Percentiles rank a stretch among this genome's conserved stretches.
Evolutionary conservation across 1,140 invertebrate species (phyloP).

Genomic region (Arion vulgaris): DNA sequence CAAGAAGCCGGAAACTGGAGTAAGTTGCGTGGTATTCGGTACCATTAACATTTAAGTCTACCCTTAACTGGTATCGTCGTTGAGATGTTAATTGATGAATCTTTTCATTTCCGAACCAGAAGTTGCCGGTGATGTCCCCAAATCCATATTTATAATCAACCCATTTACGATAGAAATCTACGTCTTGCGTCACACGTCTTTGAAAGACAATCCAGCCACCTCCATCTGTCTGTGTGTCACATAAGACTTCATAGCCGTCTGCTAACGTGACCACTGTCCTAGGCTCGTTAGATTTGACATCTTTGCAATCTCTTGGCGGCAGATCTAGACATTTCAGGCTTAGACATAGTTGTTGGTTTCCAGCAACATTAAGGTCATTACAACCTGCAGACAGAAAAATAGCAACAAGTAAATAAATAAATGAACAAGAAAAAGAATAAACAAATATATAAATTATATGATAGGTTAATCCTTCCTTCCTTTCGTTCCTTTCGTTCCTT

Average conservation of each 20-base stretch:
- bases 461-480: too few relatives aligned
- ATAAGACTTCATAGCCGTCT: background rate
- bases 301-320: too few relatives aligned
- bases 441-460: too few relatives aligned
- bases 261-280: too few relatives aligned
- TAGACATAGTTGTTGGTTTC: too few relatives aligned
- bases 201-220: conserved; percentile 75
- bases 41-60: background rate
- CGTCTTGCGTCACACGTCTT: conserved; percentile 80
- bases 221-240: conserved; percentile 14
- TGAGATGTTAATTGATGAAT: conserved; percentile 4
- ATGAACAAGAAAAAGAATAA: too few relatives aligned
- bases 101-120: conserved; percentile 12
- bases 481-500: too few relatives aligned
- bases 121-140: background rate
- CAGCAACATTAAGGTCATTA: too few relatives aligned
- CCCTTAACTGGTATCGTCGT: background rate
- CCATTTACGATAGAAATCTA: conserved; percentile 16
- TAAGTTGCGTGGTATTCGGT: background rate
- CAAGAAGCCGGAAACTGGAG: background rate
- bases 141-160: conserved; percentile 1
- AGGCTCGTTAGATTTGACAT: too few relatives aligned
- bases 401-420: too few relatives aligned
- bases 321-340: too few relatives aligned
- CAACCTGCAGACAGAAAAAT: too few relatives aligned